Base-by-base conservation (phyloP, 2,797 vertebrate species). In the Echiichthys vipera region DNA sequence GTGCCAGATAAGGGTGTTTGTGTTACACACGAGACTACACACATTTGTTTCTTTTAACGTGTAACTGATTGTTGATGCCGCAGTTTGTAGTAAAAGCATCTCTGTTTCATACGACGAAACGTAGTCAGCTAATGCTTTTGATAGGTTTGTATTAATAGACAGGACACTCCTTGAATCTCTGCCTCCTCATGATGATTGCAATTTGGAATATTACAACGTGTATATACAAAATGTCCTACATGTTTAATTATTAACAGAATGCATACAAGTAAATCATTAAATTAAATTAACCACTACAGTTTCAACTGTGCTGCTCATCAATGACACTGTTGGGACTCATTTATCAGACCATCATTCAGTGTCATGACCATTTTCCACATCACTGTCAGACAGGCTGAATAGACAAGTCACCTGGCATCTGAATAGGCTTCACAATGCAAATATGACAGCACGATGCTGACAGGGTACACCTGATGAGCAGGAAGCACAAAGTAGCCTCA, bases 241-340 rank as follows among this genome's bases (percentile, higher is more conserved):
- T 47, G 45, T 62, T 61, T 24, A 0, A 47, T 46, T 18, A 51
- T 73, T 14, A 55, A 45, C 39, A 15, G 2, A 55, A 2, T 29
- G 6, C 25, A 47, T 65, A 17, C 17, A 65, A 36, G n/a, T 69
- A 36, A 75, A 70, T 56, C 2, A 66, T 69, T 77, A 17, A 32
- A 64, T 62, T 36, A 63, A 46, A 80, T 45, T 32, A 20, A 56
- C 14, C 36, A 63, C 6, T 55, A 43, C 49, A 34, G 14, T 71
- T 59, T 54, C 15, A 71, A 18, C 37, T 27, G 34, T 46, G 68
- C 54, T 55, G 56, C 34, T 75, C 47, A 65, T 65, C 53, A 34
- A 53, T 68, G 62, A 80, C 61, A 72, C 37, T 50, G 65, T 67
- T 78, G 40, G 49, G 25, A 80, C 47, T 39, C 18, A 79, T 83